Base-by-base conservation (phyloP, 2,888 invertebrate species). In the Amphipyra tragopoginis region DNA sequence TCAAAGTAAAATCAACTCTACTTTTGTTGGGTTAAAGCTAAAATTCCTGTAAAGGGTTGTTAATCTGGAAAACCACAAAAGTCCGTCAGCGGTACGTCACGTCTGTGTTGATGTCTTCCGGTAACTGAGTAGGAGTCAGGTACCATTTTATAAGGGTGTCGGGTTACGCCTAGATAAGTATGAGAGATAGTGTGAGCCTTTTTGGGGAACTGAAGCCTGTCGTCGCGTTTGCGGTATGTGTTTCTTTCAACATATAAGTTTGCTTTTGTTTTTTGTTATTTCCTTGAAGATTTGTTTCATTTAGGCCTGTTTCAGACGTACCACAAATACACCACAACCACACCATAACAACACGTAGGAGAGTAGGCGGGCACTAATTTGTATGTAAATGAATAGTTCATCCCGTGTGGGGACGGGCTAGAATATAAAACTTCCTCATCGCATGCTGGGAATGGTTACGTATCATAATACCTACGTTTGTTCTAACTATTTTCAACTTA, bases 21-120 rank as follows among this genome's bases (percentile, higher is more conserved):
- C 8, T 0, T 0, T 14, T 15, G 7, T 6, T 0, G 0, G 0
- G 1, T 40, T 57, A 68, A 42, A 65, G 68, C 57, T 58, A 33
- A 0, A 39, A 42, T 65, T 72, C 50, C 21, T 4, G 4, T 55
- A 14, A 13, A 0, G 8, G 29, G 14, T 44, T 7, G 21, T 42
- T 59, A 51, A 60, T 69, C 57, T 60, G 51, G 15, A 44, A 58
- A 55, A 62, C 59, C 59, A 45, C 50, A 52, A 57, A 61, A 52
- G 39, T 61, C 56, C 45, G 59, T 34, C 61, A 64, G 49, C 44
- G 56, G 60, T 63, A 26, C 36, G 55, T 72, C 67, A 68, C 54
- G 65, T 64, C 55, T 33, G 64, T 73, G 57, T 77, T 64, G 77
- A 65, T 72, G 45, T 61, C 57, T 75, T 77, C 75, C 77, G 70